Percentiles rank a stretch among this genome's conserved stretches.
phyloP scores from a whole-genome alignment of 2,888 invertebrate genomes.

The Lypha dubia region DNA sequence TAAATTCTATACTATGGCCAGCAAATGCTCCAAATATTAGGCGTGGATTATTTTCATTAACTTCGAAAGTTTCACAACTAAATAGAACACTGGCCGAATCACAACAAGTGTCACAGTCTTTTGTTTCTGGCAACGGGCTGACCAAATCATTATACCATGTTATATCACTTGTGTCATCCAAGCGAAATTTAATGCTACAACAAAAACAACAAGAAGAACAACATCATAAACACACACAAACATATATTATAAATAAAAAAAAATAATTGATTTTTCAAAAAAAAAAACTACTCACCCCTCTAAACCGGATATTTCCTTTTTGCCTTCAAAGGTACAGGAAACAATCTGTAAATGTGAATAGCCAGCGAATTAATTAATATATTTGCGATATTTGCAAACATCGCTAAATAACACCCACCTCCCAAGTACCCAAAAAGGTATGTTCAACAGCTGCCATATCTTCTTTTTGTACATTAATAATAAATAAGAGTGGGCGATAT shows the following conservation, averaged over 20 bases:
- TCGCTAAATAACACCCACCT: conserved; percentile 80
- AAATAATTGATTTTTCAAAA: conserved; percentile 55
- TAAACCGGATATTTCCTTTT: conserved; percentile 79
- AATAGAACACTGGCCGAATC: conserved; percentile 85
- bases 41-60: conserved; percentile 81
- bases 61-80: conserved; percentile 88
- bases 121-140: conserved; percentile 82
- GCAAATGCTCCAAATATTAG: conserved; percentile 86
- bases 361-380: conserved; percentile 12
- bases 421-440: conserved; percentile 85
- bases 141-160: conserved; percentile 85
- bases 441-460: conserved; percentile 80
- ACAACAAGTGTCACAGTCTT: conserved; percentile 79
- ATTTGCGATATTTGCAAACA: background rate
- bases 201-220: conserved; percentile 7
- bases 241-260: background rate
- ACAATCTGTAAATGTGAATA: conserved; percentile 76
- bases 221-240: background rate
- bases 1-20: conserved; percentile 87
- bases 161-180: conserved; percentile 87
- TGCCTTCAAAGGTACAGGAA: conserved; percentile 80
- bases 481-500: conserved; percentile 70
- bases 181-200: conserved; percentile 82
- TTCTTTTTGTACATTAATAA: conserved; percentile 63
- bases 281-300: conserved; percentile 80